Conservation (phyloP, 92 coral and sea anemone species). For the Phymanthus crucifer region DNA sequence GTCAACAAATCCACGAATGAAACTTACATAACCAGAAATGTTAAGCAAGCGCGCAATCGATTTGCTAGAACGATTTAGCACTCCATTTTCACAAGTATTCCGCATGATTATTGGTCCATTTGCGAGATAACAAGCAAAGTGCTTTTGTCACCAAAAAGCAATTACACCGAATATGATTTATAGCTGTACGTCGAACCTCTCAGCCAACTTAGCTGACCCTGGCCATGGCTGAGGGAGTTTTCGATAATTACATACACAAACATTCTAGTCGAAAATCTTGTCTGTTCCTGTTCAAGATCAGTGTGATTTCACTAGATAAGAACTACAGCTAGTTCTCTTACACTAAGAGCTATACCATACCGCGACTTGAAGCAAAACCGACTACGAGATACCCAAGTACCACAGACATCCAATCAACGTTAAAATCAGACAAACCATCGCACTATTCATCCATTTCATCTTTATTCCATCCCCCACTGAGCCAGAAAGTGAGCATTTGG, state of each 20-base stretch:
- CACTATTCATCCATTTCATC: constrained; percentile 3
- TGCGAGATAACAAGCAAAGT: neutral
- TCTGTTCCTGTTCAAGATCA: neutral
- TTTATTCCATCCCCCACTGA: neutral
- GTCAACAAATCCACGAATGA: neutral
- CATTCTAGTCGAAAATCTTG: neutral
- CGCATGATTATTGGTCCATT: neutral
- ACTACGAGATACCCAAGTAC: neutral
- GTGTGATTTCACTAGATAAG: neutral
- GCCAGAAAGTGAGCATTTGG: neutral
- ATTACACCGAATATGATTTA: neutral
- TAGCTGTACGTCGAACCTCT: neutral
- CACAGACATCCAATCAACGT: neutral
- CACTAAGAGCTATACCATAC: neutral
- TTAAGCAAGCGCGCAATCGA: constrained; percentile 11
- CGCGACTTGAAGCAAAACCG: neutral
- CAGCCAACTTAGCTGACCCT: neutral
- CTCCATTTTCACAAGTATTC: neutral
- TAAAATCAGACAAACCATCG: neutral
- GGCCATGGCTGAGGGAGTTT: neutral
- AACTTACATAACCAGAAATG: neutral
- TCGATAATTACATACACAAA: neutral
- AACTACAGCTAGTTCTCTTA: neutral
- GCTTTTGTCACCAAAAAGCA: neutral
- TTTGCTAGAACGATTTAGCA: neutral